Conservation (phyloP, 2,888 invertebrate genomes). For the Hypomecis punctinalis region DNA sequence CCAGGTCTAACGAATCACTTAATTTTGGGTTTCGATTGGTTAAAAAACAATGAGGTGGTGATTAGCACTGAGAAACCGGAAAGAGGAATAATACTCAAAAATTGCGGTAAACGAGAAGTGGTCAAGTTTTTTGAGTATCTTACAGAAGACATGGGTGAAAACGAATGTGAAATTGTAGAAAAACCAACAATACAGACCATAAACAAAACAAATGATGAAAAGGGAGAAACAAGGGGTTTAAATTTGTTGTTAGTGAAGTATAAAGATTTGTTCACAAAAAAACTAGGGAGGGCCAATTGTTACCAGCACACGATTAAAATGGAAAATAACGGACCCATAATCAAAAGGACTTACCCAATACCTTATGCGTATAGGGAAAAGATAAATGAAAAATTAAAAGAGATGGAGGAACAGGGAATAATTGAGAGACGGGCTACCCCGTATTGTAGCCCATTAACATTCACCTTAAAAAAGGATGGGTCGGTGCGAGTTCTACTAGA, state of each 20-base stretch:
- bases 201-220: too few relatives aligned
- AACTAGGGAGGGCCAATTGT: conserved; percentile 36
- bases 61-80: not conserved
- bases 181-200: too few relatives aligned
- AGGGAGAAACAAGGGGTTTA: not conserved
- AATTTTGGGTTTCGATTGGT: conserved; percentile 18
- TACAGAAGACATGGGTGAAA: not conserved
- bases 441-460: conserved; percentile 42
- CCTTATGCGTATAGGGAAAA: conserved; percentile 42
- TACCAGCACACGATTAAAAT: conserved; percentile 42
- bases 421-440: conserved; percentile 34
- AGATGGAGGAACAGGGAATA: conserved; percentile 38
- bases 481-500: conserved; percentile 25
- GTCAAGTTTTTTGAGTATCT: not conserved
- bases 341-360: conserved; percentile 40
- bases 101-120: not conserved
- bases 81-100: not conserved
- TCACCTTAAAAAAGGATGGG: conserved; percentile 27
- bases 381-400: conserved; percentile 35
- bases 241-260: not conserved
- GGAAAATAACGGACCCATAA: conserved; percentile 27
- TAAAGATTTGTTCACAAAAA: conserved; percentile 3
- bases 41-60: not conserved
- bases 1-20: not conserved
- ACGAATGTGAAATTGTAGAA: too few relatives aligned